A percentile compares a stretch with the other conserved stretches of the same genome.
These are phyloP conservation scores for Eidolon helvum DNA, from an alignment of 2,113 vertebrate species.

Conservation along the genomic window DNA sequence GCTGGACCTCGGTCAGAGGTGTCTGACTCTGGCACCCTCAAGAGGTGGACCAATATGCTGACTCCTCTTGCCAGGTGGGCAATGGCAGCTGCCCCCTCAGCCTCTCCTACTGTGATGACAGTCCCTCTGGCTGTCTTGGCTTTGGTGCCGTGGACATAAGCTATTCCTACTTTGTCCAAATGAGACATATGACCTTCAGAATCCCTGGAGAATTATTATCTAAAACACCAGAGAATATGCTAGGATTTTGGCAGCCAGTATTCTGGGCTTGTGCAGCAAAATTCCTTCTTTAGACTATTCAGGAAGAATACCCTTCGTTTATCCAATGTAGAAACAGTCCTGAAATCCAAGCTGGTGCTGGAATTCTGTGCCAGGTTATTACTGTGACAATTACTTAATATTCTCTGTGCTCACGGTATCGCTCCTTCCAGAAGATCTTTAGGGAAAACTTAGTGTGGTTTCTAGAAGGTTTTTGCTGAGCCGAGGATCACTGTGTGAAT, in stretches of 20 bases:
- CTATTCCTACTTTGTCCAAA: constrained; percentile 12
- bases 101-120: not conserved
- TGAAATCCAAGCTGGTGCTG: constrained; percentile 52
- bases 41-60: not conserved
- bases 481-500: constrained; percentile 69
- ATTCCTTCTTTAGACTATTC: constrained; percentile 50
- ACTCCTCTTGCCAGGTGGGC: not conserved
- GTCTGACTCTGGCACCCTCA: not conserved
- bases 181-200: constrained; percentile 40
- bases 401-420: constrained; percentile 63
- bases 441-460: constrained; percentile 72
- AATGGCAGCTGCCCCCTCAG: not conserved
- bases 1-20: not conserved
- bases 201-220: constrained; percentile 38
- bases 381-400: constrained; percentile 76
- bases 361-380: constrained; percentile 71
- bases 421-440: constrained; percentile 74
- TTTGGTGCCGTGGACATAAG: not conserved
- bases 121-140: not conserved
- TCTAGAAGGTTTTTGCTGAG: constrained; percentile 76
- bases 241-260: constrained; percentile 23
- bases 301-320: constrained; percentile 56
- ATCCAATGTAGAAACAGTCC: constrained; percentile 27
- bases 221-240: constrained; percentile 24
- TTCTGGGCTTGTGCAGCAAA: not conserved